Conservation (phyloP, 1,140 invertebrate species). For the Lutraria rhynchaena region DNA sequence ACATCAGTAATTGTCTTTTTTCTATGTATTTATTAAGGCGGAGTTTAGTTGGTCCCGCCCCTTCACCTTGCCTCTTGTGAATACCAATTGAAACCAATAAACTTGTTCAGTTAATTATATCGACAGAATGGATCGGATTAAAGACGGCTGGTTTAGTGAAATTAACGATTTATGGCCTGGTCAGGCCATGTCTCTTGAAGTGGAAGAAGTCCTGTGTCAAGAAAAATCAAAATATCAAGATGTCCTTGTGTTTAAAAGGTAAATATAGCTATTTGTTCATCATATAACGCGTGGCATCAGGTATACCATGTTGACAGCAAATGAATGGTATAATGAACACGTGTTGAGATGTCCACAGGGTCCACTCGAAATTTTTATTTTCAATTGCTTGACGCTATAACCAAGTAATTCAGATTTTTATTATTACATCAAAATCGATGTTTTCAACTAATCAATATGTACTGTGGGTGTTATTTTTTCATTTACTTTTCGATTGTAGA, state of each 20-base stretch:
- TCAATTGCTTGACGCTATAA: no score
- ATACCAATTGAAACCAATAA: no score
- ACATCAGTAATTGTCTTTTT: no score
- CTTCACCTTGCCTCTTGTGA: no score
- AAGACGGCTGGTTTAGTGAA: constrained; percentile 82
- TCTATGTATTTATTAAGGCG: no score
- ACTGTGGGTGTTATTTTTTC: no score
- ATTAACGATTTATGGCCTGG: constrained; percentile 92
- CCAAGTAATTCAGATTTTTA: no score
- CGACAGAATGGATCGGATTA: constrained; percentile 74
- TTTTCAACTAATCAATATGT: no score
- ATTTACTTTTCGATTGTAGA: no score
- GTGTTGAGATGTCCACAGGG: neutral
- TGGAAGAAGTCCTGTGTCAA: constrained; percentile 91
- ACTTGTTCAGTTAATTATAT: no score
- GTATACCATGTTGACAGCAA: constrained; percentile 1
- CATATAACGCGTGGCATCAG: neutral
- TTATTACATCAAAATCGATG: no score
- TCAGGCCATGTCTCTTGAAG: constrained; percentile 93
- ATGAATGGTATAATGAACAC: neutral
- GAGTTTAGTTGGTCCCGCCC: no score
- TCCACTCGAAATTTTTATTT: neutral
- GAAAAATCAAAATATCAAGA: constrained; percentile 95
- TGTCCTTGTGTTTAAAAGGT: constrained; percentile 95
- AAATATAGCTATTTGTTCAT: constrained; percentile 68